Conservation (phyloP, 1,140 invertebrate species). For the Caenorhabditis elegans region WBcel235 BX284603.4:7516501-7517000, state of each 20-base stretch:
- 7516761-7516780: not conserved
- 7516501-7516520: not conserved
- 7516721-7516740: not conserved
- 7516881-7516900: not conserved
- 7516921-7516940: not conserved
- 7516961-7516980: not conserved
- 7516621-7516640: not conserved
- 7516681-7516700: not conserved
- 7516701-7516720: constrained; percentile 13
- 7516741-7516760: not conserved
- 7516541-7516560: not conserved
- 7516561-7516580: constrained; percentile 7
- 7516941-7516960: not conserved
- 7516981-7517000: not conserved
- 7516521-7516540: not conserved
- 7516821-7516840: too few species aligned
- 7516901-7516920: not conserved
- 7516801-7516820: not conserved
- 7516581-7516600: not conserved
- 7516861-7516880: too few species aligned
- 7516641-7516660: not conserved
- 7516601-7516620: not conserved
- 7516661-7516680: not conserved
- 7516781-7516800: not conserved
- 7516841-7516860: too few species aligned